Percentiles rank a stretch among this genome's conserved stretches.
Conservation (phyloP, 1,140 invertebrate genomes). For the Cyclargus thomasi region DNA sequence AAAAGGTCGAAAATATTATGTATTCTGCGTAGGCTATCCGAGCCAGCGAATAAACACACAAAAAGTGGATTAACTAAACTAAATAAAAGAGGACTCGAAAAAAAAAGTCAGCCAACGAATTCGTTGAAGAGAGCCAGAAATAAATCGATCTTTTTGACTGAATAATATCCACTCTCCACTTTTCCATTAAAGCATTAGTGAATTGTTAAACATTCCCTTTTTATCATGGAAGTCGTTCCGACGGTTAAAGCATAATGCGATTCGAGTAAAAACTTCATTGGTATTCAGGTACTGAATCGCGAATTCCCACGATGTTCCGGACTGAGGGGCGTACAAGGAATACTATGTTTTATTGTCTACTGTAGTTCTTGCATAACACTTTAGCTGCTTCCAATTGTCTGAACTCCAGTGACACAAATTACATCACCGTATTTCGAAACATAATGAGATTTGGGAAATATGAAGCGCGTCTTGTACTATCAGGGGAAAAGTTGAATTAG, state of each 20-base stretch:
- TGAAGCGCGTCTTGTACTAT: too few relatives aligned
- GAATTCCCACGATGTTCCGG: conserved; percentile 39
- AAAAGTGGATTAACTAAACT: not conserved
- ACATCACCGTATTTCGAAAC: not conserved
- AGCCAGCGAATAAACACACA: not conserved
- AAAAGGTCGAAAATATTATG: too few relatives aligned
- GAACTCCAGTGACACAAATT: not conserved
- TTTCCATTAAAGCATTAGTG: conserved; percentile 10
- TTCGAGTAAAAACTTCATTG: conserved; percentile 53
- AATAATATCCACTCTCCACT: conserved; percentile 2
- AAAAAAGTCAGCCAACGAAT: not conserved
- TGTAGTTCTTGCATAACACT: conserved; percentile 11
- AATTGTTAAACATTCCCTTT: conserved; percentile 15
- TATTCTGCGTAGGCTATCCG: too few relatives aligned
- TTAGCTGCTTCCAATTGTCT: conserved; percentile 1
- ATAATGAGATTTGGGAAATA: too few relatives aligned
- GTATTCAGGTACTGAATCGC: conserved; percentile 49
- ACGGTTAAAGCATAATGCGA: conserved; percentile 30
- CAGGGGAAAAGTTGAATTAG: too few relatives aligned
- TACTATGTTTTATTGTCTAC: conserved; percentile 16
- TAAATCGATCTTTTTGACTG: conserved; percentile 4
- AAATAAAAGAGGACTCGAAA: not conserved
- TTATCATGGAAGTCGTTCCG: conserved; percentile 8
- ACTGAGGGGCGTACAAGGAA: conserved; percentile 5
- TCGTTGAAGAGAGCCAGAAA: not conserved